phyloP scores from a whole-genome alignment of 1,140 invertebrate genomes.

The Meloidogyne exigua region DNA sequence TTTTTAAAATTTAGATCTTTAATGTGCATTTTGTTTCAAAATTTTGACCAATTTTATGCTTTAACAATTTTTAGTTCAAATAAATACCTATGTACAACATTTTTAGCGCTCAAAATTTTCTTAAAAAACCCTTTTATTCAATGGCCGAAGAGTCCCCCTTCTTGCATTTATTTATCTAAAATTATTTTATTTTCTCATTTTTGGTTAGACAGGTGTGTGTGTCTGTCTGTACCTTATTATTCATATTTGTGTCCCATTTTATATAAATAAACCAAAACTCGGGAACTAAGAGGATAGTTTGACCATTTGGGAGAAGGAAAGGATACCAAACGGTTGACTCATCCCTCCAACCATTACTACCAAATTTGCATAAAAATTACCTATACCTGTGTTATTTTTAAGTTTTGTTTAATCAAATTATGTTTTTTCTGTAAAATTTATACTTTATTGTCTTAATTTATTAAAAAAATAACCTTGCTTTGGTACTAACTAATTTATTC shows the following conservation, averaged over 20 bases:
- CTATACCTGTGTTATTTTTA: too few relatives aligned
- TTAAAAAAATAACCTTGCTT: too few relatives aligned
- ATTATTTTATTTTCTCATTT: neutral
- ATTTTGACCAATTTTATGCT: neutral
- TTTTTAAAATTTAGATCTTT: neutral
- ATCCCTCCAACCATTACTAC: neutral
- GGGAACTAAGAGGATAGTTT: neutral
- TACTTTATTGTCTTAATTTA: too few relatives aligned
- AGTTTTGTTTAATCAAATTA: too few relatives aligned
- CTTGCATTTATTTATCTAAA: neutral
- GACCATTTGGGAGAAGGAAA: neutral
- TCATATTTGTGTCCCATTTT: neutral
- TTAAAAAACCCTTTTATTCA: neutral
- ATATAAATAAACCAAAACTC: neutral
- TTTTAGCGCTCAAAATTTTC: neutral
- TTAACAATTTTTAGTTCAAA: conserved; percentile 2
- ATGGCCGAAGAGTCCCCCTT: neutral
- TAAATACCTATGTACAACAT: neutral
- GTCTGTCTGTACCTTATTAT: conserved; percentile 1
- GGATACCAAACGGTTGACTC: neutral
- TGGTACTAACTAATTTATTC: too few relatives aligned
- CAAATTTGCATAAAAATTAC: too few relatives aligned
- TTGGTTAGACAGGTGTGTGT: neutral
- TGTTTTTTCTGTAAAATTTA: too few relatives aligned
- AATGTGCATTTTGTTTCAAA: conserved; percentile 1